phyloP scores from a whole-genome alignment of 2,797 vertebrate genomes.

The Lates japonicus region DNA sequence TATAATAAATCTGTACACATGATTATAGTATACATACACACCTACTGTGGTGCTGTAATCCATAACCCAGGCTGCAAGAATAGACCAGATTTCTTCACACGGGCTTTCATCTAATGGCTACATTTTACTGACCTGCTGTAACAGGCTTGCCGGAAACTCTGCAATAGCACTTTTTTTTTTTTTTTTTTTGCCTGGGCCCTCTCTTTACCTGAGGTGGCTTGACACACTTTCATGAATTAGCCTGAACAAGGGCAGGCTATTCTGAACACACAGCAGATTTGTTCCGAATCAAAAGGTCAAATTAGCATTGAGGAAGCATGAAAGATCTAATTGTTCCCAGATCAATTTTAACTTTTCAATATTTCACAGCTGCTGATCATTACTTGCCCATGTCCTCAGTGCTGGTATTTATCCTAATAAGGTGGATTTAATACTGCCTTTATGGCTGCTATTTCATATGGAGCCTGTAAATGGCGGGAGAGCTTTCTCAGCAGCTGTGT shows the following conservation, averaged over 20 bases:
- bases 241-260: slow-evolving; percentile 72
- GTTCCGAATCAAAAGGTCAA: slow-evolving; percentile 82
- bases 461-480: slow-evolving; percentile 63
- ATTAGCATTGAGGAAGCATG: slow-evolving; percentile 74
- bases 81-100: slow-evolving; percentile 43
- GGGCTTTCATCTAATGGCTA: slow-evolving; percentile 58
- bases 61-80: slow-evolving; percentile 40
- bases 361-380: slow-evolving; percentile 68
- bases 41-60: slow-evolving; percentile 27
- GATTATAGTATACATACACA: slow-evolving; percentile 25
- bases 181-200: slow-evolving; percentile 32
- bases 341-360: slow-evolving; percentile 70
- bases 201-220: slow-evolving; percentile 68
- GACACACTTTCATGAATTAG: slow-evolving; percentile 84
- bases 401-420: slow-evolving; percentile 81
- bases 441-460: slow-evolving; percentile 61
- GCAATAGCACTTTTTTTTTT: slow-evolving; percentile 45
- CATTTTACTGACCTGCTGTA: slow-evolving; percentile 63
- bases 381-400: slow-evolving; percentile 46
- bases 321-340: slow-evolving; percentile 66
- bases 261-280: slow-evolving; percentile 79
- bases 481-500: slow-evolving; percentile 61
- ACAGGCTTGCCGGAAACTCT: slow-evolving; percentile 58
- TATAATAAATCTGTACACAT: slow-evolving; percentile 39
- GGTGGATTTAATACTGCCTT: slow-evolving; percentile 79